Evolutionary conservation across 2,113 vertebrate genomes (phyloP).

Genomic region (Chaetorhynchus papuensis): DNA sequence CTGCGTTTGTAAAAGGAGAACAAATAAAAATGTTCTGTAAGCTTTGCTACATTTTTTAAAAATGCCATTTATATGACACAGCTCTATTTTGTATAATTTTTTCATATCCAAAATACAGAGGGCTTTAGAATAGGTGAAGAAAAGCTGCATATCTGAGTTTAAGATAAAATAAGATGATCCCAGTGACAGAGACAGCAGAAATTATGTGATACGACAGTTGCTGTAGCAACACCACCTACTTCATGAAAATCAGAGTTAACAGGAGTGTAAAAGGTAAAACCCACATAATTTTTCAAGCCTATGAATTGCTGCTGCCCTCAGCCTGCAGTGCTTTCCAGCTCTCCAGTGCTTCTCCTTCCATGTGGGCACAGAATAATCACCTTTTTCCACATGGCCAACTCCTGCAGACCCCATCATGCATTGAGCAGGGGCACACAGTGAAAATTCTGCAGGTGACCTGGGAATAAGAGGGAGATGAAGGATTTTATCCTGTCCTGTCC

Average conservation of each 20-base stretch:
- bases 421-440: neutral
- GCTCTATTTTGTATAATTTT: slow-evolving; percentile 16
- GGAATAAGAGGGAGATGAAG: neutral
- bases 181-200: slow-evolving; percentile 68
- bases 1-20: neutral
- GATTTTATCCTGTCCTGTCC: neutral
- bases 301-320: slow-evolving; percentile 39
- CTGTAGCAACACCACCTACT: slow-evolving; percentile 78
- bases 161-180: slow-evolving; percentile 60
- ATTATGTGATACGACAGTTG: slow-evolving; percentile 74
- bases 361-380: neutral
- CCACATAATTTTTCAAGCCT: slow-evolving; percentile 48
- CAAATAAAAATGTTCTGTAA: neutral
- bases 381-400: neutral
- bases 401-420: neutral
- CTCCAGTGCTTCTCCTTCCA: neutral
- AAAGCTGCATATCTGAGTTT: slow-evolving; percentile 35
- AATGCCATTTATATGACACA: neutral
- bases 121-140: slow-evolving; percentile 25
- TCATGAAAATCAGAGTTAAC: slow-evolving; percentile 66
- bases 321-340: slow-evolving; percentile 2
- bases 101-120: slow-evolving; percentile 2
- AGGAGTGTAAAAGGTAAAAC: slow-evolving; percentile 64
- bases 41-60: neutral
- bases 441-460: neutral